Percentiles rank a stretch among this genome's conserved stretches.
Conservation (phyloP, 2,113 vertebrate species). For the Carlito syrichta region DNA sequence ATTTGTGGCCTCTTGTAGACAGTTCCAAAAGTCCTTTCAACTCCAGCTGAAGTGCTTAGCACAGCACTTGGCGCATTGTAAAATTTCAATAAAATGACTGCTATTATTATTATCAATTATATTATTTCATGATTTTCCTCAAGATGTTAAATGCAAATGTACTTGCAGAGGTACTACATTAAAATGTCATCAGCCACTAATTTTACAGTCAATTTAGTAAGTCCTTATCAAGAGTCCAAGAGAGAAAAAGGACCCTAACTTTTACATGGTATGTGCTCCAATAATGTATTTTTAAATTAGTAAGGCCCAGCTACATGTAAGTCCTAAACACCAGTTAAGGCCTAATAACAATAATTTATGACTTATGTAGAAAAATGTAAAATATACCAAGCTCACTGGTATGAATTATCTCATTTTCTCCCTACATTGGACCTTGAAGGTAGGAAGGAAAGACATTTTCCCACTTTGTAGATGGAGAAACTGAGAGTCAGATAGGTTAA, state of each 20-base stretch:
- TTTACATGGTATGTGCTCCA: not conserved
- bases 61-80: not conserved
- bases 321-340: not conserved
- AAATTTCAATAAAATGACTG: not conserved
- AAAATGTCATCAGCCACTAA: slow-evolving; percentile 45
- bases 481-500: not conserved
- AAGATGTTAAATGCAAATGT: slow-evolving; percentile 36
- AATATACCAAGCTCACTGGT: not conserved
- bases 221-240: not conserved
- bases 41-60: not conserved
- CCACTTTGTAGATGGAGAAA: not conserved
- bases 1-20: not conserved
- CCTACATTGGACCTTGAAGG: not conserved
- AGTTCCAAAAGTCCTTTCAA: slow-evolving; percentile 29
- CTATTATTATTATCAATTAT: slow-evolving; percentile 42
- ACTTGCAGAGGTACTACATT: slow-evolving; percentile 25
- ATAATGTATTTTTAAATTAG: not conserved
- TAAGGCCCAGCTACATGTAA: not conserved
- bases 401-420: not conserved
- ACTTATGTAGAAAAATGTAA: not conserved
- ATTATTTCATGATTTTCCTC: slow-evolving; percentile 51
- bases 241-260: not conserved
- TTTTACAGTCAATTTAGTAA: slow-evolving; percentile 20
- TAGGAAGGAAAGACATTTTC: not conserved
- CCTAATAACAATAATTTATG: not conserved